A percentile compares a stretch with the other conserved stretches of the same genome.
Evolutionary conservation across 2,888 invertebrate species (phyloP).

Genomic region (Ichneumoninae sp.): DNA sequence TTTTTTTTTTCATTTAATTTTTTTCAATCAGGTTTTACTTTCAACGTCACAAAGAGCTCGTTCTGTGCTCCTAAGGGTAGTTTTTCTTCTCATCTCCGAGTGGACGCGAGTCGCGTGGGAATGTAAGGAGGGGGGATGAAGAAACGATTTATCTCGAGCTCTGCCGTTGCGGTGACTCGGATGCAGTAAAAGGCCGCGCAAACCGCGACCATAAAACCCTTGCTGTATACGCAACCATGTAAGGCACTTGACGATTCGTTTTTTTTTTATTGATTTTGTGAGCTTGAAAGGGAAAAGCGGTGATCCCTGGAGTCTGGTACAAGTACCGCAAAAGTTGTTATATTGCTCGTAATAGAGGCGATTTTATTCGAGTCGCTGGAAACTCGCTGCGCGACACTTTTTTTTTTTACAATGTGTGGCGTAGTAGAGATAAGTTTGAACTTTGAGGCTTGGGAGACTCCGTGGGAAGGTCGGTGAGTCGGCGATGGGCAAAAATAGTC

Average conservation of each 20-base stretch:
- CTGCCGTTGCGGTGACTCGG: constrained; percentile 6
- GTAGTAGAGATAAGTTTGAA: constrained; percentile 16
- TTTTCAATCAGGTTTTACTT: constrained; percentile 1
- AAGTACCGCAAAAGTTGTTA: constrained; percentile 32
- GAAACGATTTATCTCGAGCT: constrained; percentile 11
- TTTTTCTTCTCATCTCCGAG: constrained; percentile 25
- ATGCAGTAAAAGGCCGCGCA: constrained; percentile 65
- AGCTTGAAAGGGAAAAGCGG: constrained; percentile 59
- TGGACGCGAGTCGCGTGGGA: constrained; percentile 4
- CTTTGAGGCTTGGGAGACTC: not conserved
- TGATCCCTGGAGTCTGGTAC: constrained; percentile 1
- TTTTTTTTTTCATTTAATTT: not conserved
- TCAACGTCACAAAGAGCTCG: not conserved
- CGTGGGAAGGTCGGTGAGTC: not conserved
- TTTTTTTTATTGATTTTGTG: constrained; percentile 75
- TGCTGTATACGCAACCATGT: constrained; percentile 74
- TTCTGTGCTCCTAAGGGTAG: not conserved
- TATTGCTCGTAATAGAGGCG: constrained; percentile 48
- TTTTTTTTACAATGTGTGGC: constrained; percentile 4
- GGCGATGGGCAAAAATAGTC: not conserved
- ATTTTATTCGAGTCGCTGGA: not conserved
- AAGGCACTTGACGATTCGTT: constrained; percentile 62
- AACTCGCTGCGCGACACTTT: not conserved
- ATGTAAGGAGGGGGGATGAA: not conserved
- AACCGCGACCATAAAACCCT: constrained; percentile 74